Percentiles rank a stretch among this genome's conserved stretches.
Conservation (phyloP, 2,113 vertebrate genomes). For the Turdus rufiventris region DNA sequence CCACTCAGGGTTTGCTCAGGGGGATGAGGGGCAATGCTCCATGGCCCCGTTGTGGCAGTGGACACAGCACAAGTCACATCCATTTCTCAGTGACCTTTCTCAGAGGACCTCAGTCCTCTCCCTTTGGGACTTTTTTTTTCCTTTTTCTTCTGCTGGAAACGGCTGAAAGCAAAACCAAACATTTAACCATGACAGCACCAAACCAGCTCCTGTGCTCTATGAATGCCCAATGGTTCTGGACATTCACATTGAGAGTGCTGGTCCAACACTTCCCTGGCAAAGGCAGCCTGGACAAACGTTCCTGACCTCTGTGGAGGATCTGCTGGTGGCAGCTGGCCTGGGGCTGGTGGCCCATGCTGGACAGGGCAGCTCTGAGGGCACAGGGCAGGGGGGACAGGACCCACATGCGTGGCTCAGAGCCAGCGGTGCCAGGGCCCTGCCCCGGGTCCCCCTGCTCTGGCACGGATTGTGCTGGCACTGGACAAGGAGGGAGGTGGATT, state of each 20-base stretch:
- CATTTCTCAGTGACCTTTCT: neutral
- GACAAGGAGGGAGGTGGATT: too few species aligned
- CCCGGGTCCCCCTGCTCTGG: fast-evolving
- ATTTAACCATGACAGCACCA: neutral
- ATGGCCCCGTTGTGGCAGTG: neutral
- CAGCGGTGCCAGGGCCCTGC: neutral
- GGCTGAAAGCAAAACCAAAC: neutral
- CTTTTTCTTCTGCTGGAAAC: neutral
- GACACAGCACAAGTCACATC: neutral
- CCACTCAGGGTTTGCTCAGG: neutral
- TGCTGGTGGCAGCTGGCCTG: fast-evolving
- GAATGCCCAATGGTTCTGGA: neutral
- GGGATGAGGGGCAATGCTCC: neutral
- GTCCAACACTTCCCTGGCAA: neutral
- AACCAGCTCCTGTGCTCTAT: neutral
- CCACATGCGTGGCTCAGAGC: fast-evolving
- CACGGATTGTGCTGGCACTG: fast-evolving
- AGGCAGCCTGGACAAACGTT: too few species aligned
- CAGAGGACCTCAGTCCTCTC: too few species aligned
- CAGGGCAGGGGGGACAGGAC: neutral
- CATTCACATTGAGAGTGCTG: neutral
- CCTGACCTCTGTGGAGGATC: too few species aligned
- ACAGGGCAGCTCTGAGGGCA: fast-evolving
- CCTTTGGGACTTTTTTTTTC: neutral
- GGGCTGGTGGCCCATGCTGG: neutral